These are phyloP conservation scores for Galbula dea DNA, from an alignment of 2,113 vertebrate genomes.

Conservation along the genomic window DNA sequence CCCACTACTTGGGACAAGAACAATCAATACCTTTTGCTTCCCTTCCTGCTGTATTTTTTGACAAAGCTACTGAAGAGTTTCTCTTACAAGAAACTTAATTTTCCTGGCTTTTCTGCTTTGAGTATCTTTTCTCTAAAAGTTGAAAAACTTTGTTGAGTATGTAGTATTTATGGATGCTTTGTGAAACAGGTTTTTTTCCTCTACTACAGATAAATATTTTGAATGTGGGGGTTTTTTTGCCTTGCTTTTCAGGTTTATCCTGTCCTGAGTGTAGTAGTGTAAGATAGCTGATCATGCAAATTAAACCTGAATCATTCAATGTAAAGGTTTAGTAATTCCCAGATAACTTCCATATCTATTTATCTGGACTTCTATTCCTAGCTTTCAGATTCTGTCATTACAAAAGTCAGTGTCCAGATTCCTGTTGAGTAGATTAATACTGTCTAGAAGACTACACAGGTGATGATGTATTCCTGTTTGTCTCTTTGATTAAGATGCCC, in stretches of 20 bases:
- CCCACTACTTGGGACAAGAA: not conserved
- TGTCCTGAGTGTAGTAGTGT: not conserved
- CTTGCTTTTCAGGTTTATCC: fast-evolving
- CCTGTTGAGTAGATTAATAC: not conserved
- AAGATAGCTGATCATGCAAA: not conserved
- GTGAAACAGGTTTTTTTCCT: not conserved
- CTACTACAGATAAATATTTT: not conserved
- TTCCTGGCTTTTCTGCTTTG: too few relatives aligned
- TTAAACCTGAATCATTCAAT: not conserved
- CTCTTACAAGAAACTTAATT: not conserved
- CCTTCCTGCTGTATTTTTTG: not conserved
- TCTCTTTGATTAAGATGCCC: not conserved
- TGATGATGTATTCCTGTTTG: fast-evolving
- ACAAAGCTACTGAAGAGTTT: not conserved
- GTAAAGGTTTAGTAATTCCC: not conserved
- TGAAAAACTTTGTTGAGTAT: not conserved
- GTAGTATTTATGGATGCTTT: not conserved
- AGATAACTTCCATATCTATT: fast-evolving
- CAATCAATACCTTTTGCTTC: not conserved
- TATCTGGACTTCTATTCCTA: not conserved
- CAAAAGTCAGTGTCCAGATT: not conserved
- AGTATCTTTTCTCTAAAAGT: not conserved
- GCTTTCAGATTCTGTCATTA: not conserved
- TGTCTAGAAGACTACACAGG: fast-evolving
- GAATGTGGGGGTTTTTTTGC: not conserved